Conservation (phyloP, 1,140 invertebrate species). For the Drosophila arawakana region DNA sequence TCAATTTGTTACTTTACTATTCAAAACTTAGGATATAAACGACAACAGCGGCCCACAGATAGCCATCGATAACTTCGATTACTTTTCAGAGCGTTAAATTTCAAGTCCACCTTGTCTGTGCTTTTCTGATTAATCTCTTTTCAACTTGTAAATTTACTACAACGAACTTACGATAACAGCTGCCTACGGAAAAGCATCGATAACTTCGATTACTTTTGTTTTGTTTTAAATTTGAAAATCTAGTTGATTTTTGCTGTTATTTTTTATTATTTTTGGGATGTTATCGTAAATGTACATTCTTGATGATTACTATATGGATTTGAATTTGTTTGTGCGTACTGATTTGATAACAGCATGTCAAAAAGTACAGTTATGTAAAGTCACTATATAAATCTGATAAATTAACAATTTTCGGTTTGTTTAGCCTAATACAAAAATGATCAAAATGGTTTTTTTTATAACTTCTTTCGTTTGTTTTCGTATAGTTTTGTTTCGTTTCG, state of each 20-base stretch:
- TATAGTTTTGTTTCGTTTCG: background rate
- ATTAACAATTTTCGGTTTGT: background rate
- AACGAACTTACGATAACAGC: no score
- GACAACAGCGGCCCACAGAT: background rate
- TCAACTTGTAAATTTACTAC: no score
- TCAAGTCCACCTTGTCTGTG: no score
- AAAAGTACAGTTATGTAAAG: background rate
- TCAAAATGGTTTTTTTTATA: no score
- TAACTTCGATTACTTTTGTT: no score
- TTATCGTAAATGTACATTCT: no score
- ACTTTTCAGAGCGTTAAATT: background rate
- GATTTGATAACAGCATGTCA: background rate
- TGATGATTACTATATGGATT: background rate
- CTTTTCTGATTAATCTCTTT: no score
- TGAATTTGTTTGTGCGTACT: background rate
- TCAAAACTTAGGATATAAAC: background rate
- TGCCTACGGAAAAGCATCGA: no score
- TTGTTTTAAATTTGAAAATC: no score
- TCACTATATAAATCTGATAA: background rate
- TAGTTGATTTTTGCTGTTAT: no score
- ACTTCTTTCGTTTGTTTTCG: background rate
- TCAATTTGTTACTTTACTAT: background rate
- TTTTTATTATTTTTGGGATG: no score
- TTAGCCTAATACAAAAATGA: no score
- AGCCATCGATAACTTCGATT: background rate